Percentiles rank a stretch among this genome's conserved stretches.
These are phyloP conservation scores for Nyctibius grandis DNA, from an alignment of 2,797 vertebrate species.

Conservation along the genomic window DNA sequence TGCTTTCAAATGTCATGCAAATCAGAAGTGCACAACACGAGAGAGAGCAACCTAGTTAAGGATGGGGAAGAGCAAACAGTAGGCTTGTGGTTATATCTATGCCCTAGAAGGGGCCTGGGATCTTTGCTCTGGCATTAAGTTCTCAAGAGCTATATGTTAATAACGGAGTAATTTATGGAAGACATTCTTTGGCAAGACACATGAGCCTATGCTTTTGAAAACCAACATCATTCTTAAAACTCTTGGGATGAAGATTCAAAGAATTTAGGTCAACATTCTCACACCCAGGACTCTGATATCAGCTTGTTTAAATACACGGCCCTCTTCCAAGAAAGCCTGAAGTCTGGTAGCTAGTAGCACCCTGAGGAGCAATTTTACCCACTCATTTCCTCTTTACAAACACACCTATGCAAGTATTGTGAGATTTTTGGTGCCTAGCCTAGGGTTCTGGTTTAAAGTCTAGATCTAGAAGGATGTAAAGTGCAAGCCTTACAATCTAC, in stretches of 20 bases:
- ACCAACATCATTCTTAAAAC: background rate
- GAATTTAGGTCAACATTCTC: background rate
- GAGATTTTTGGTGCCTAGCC: background rate
- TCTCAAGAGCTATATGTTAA: background rate
- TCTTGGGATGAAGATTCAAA: background rate
- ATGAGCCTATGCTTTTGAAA: background rate
- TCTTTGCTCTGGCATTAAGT: background rate
- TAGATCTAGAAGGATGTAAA: background rate
- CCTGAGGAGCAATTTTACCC: background rate
- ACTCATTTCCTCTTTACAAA: background rate
- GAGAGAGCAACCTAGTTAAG: background rate
- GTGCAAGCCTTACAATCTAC: background rate
- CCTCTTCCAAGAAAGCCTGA: background rate
- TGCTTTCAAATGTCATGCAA: slow-evolving; percentile 14
- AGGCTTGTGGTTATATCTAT: background rate
- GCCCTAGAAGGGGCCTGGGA: background rate
- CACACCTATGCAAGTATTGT: background rate
- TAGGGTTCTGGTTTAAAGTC: background rate
- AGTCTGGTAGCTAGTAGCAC: background rate
- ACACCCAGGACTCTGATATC: background rate
- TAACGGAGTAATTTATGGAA: background rate
- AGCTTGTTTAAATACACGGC: background rate
- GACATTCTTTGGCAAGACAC: background rate
- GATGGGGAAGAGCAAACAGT: background rate
- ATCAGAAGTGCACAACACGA: background rate